Evolutionary conservation across 2,113 vertebrate genomes (phyloP).

Genomic region (Xiphias gladius): DNA sequence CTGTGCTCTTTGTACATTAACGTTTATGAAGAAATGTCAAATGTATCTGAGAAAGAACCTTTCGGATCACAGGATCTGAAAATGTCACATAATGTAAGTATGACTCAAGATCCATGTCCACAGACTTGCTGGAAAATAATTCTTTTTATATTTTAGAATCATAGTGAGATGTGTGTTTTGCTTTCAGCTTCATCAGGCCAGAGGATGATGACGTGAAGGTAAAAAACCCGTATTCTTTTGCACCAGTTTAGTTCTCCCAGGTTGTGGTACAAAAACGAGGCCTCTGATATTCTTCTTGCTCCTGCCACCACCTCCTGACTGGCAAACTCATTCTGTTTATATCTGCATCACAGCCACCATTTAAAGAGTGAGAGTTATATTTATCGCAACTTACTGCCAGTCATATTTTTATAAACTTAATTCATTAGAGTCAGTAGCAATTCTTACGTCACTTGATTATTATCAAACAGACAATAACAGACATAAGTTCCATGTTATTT

Average conservation of each 20-base stretch:
- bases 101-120: constrained; percentile 22
- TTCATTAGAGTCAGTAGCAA: background rate
- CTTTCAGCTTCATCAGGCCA: constrained; percentile 39
- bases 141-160: constrained; percentile 25
- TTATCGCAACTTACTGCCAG: background rate
- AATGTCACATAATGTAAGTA: constrained; percentile 58
- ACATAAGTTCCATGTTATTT: background rate
- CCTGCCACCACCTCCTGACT: background rate
- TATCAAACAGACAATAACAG: too few species aligned
- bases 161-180: constrained; percentile 57
- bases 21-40: constrained; percentile 24
- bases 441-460: background rate
- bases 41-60: background rate
- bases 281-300: background rate
- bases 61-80: constrained; percentile 32
- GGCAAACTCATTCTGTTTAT: background rate
- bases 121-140: constrained; percentile 13
- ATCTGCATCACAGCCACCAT: background rate
- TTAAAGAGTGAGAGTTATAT: background rate
- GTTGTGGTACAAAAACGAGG: background rate
- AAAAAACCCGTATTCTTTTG: constrained; percentile 8
- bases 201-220: constrained; percentile 46
- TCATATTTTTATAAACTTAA: background rate
- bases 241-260: constrained; percentile 8
- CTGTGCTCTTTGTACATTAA: background rate